Evolutionary conservation across 1,140 invertebrate species (phyloP), one percentile per base, ranked within the genome.

Genomic region (Samia ricini): DNA sequence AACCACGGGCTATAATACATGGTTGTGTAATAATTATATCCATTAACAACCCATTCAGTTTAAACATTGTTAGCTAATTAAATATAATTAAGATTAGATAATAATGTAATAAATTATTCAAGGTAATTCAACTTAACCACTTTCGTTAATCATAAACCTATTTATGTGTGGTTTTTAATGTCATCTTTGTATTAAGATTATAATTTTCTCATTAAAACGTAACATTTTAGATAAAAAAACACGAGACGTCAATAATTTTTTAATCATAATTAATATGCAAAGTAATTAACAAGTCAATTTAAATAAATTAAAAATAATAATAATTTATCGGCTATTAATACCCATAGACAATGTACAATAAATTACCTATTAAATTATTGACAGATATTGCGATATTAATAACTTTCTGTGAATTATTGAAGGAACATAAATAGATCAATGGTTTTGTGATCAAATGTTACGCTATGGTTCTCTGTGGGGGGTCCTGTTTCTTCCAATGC

Each of bases 371-470:
- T n/a, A n/a, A 1, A 42, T 42, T 55, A 52, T 69, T 76, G 80
- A 83, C 81, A 78, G 75, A 80, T 73, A 74, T 71, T 15, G 33
- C 61, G 66, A 81, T 71, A 75, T 85, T 71, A 80, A 76, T n/a
- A 84, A 77, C 79, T 83, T 75, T 68, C 61, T 79, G 70, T 42
- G 7, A 10, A 4, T 15, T 42, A n/a, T n/a, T n/a, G n/a, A n/a
- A n/a, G 10, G 33, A 15, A 10, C 12, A 42, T 42, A 42, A 15
- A 42, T 15, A 42, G n/a, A 69, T 81, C 76, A 81, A 81, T 77
- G 48, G 65, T 56, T 63, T 60, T 73, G 66, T 64, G 68, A 76
- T 81, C 78, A 83, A 80, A 85, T 83, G 80, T n/a, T n/a, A n/a
- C 3, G 63, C 69, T 56, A 61, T 66, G 60, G 64, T 36, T 36